phyloP scores from a whole-genome alignment of 2,797 vertebrate genomes.

The Sarcoramphus papa region DNA sequence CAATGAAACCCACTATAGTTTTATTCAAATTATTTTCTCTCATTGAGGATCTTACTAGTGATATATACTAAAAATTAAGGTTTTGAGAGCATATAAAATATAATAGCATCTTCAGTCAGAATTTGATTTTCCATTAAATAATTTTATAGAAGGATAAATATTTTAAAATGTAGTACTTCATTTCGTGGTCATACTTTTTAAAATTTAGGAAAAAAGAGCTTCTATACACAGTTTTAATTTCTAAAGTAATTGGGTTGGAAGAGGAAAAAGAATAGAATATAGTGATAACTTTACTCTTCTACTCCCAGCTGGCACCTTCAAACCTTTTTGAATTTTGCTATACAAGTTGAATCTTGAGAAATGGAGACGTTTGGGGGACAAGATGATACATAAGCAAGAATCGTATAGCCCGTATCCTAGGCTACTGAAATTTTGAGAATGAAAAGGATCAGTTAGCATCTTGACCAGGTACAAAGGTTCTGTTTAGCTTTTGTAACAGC shows the following conservation, averaged over 20 bases:
- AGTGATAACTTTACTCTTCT: not conserved
- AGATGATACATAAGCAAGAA: not conserved
- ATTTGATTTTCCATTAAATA: slow-evolving; percentile 22
- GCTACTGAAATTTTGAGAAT: not conserved
- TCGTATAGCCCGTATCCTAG: not conserved
- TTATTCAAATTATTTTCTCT: not conserved
- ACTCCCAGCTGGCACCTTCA: not conserved
- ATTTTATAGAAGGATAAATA: slow-evolving; percentile 23
- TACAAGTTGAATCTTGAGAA: not conserved
- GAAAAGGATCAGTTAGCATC: not conserved
- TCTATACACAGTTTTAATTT: not conserved
- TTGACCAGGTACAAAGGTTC: not conserved
- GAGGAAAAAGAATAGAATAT: not conserved
- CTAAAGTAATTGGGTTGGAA: not conserved
- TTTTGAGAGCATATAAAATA: not conserved
- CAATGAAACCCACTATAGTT: not conserved
- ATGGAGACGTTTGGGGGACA: not conserved
- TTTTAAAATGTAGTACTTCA: not conserved
- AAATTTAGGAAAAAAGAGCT: not conserved
- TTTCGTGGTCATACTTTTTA: not conserved
- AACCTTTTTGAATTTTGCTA: not conserved
- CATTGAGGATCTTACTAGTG: not conserved
- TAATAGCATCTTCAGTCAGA: not conserved
- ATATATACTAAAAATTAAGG: not conserved
- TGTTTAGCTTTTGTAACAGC: not conserved